A percentile compares a stretch with the other conserved stretches of the same genome.
Conservation (phyloP, 92 coral and sea anemone genomes). For the Siderastrea radians region DNA sequence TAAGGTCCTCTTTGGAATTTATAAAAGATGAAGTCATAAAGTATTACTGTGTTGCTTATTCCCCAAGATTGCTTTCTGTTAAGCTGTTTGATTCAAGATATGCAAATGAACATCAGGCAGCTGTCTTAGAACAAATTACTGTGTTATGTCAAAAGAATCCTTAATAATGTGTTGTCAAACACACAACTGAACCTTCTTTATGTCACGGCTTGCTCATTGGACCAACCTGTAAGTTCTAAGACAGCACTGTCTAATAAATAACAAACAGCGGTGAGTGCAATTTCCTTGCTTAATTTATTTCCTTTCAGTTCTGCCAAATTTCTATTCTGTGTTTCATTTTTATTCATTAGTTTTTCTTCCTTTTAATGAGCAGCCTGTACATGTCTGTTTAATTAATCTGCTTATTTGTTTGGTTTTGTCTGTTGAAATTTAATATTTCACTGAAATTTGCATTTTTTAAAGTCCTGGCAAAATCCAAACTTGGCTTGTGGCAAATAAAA, state of each 20-base stretch:
- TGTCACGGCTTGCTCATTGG: neutral
- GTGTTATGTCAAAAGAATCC: neutral
- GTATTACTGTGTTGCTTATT: neutral
- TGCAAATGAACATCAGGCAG: neutral
- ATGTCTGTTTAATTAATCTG: neutral
- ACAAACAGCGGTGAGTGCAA: neutral
- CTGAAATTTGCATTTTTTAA: constrained; percentile 32
- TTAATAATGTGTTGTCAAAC: neutral
- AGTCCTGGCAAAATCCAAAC: neutral
- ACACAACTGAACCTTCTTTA: neutral
- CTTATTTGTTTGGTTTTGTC: constrained; percentile 12
- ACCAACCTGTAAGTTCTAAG: neutral
- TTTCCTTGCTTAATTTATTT: neutral
- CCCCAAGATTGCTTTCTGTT: neutral
- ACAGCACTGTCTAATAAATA: neutral
- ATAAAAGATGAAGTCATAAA: no score
- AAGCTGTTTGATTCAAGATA: neutral
- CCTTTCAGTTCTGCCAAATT: neutral
- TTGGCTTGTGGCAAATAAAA: constrained; percentile 15
- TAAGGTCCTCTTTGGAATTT: no score
- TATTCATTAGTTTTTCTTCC: neutral
- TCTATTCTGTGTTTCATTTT: neutral
- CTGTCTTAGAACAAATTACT: constrained; percentile 3
- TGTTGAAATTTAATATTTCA: constrained; percentile 7
- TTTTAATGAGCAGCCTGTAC: neutral